Evolutionary conservation across 1,140 invertebrate species (phyloP), one percentile per base, ranked within the genome.

Genomic region (Platyura marginata): DNA sequence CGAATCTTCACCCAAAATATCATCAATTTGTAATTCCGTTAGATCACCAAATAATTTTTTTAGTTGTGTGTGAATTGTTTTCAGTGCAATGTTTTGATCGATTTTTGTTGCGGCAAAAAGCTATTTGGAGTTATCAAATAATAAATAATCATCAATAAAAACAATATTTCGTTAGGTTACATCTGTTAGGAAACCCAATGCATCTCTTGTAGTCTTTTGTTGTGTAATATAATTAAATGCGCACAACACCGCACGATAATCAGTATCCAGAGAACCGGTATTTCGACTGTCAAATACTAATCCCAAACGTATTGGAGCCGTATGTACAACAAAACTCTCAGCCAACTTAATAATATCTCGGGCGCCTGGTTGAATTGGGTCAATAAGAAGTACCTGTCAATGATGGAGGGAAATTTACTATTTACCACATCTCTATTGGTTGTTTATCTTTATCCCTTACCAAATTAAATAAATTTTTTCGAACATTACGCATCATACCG

Each of bases 381-480:
- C 85, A 21, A 94, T 72, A 18, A 96, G 72, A 38, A 96, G 68
- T 11, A 94, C n/a, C n/a, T n/a, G n/a, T n/a, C n/a, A n/a, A n/a
- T n/a, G n/a, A n/a, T n/a, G n/a, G n/a, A n/a, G n/a, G n/a, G n/a
- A n/a, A n/a, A n/a, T n/a, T n/a, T n/a, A n/a, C n/a, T n/a, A n/a
- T 74, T 83, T 87, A 42, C 16, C 18, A 42, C 2, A 29, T 29
- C 40, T 19, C 20, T 34, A 34, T 35, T 3, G n/a, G 13, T 23
- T 22, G 9, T 19, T 25, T 8, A 21, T 5, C 1, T 3, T 37
- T 57, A 88, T n/a, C n/a, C n/a, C n/a, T n/a, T n/a, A n/a, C 83
- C 57, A 96, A 62, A 65, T 93, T 88, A 55, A 91, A 98, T 18
- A 98, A 72, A 67, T 99, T 99, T 51, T 89, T 87, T 21, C 87